Percentiles rank a stretch among this genome's conserved stretches.
phyloP scores from a whole-genome alignment of 2,888 invertebrate species.

The Lycaena phlaeas region DNA sequence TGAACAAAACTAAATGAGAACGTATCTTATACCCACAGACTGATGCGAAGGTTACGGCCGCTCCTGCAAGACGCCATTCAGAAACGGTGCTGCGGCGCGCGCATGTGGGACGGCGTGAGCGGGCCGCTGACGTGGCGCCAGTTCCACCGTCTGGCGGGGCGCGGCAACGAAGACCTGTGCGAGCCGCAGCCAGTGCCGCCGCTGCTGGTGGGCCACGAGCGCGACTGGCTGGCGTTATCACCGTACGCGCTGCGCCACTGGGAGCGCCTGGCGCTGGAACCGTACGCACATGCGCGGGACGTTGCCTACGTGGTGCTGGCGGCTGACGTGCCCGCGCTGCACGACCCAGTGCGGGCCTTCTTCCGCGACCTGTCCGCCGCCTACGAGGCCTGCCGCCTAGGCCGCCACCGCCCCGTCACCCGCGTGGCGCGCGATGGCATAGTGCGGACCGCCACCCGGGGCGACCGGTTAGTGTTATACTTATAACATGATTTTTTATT shows the following conservation, averaged over 20 bases:
- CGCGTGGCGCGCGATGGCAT: constrained; percentile 90
- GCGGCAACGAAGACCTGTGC: constrained; percentile 95
- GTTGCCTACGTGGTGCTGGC: constrained; percentile 95
- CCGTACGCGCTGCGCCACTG: constrained; percentile 95
- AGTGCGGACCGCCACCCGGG: constrained; percentile 75
- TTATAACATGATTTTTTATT: no score
- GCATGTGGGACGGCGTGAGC: constrained; percentile 96
- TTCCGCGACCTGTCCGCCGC: constrained; percentile 94
- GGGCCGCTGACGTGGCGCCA: constrained; percentile 99
- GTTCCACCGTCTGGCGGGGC: constrained; percentile 94
- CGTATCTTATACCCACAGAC: constrained; percentile 54
- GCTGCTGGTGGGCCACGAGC: constrained; percentile 93
- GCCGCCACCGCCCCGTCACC: constrained; percentile 92
- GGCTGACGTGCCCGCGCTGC: constrained; percentile 90
- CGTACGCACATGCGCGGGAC: constrained; percentile 95
- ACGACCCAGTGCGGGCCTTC: constrained; percentile 85
- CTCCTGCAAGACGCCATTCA: constrained; percentile 96
- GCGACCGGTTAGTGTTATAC: constrained; percentile 25
- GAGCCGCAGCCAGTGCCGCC: constrained; percentile 98
- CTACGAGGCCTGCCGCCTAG: constrained; percentile 95
- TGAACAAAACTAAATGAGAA: no score
- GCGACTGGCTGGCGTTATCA: constrained; percentile 95
- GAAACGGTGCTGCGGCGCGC: constrained; percentile 88
- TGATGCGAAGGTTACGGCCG: constrained; percentile 93
- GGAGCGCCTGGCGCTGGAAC: constrained; percentile 97